phyloP scores from a whole-genome alignment of 2,113 vertebrate species.

The Podarcis cretensis region DNA sequence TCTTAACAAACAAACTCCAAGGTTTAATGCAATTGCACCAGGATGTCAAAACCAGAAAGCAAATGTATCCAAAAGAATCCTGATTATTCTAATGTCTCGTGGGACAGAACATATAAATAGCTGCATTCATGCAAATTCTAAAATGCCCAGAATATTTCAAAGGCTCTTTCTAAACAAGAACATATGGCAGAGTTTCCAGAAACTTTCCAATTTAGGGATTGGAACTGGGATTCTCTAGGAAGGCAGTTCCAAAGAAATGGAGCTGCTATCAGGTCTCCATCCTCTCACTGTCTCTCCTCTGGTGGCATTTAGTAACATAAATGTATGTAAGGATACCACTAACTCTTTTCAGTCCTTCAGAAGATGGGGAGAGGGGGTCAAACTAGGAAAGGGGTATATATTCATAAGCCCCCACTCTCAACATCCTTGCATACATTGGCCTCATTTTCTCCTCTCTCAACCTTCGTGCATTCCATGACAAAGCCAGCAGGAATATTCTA shows the following conservation, averaged over 20 bases:
- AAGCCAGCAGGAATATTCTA: no score
- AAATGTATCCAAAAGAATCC: not conserved
- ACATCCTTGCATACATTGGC: no score
- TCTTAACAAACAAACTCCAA: not conserved
- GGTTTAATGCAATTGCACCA: not conserved
- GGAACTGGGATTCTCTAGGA: not conserved
- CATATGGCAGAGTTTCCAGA: not conserved
- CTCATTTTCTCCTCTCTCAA: no score
- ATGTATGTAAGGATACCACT: no score
- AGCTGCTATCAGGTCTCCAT: not conserved
- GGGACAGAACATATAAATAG: not conserved
- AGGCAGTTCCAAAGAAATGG: not conserved
- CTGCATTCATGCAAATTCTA: not conserved
- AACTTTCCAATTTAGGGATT: not conserved
- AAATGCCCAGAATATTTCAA: not conserved
- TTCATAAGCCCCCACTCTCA: no score
- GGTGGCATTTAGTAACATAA: no score
- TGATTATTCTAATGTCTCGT: not conserved
- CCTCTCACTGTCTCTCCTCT: no score
- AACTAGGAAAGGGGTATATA: no score
- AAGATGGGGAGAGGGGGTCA: no score
- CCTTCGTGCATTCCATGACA: no score
- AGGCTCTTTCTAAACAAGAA: not conserved
- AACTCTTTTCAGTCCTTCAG: no score
- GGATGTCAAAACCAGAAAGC: not conserved